Evolutionary conservation across 2,888 invertebrate genomes (phyloP).

Genomic region (Drosophila cognata): DNA sequence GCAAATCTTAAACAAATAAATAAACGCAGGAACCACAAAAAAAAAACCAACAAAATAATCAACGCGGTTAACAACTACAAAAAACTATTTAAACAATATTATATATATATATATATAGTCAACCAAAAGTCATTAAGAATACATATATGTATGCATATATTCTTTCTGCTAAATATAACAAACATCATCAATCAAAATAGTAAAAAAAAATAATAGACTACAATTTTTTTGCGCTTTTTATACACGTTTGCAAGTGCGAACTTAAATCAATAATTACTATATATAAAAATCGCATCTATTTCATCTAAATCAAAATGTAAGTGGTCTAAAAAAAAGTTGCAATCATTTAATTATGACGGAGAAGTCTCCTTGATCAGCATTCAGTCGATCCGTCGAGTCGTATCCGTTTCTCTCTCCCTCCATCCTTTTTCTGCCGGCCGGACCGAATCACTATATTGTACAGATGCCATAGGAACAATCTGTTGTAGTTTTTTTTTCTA

Average conservation of each 20-base stretch:
- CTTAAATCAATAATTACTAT: conserved; percentile 10
- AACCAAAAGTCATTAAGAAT: conserved; percentile 6
- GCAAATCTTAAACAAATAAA: neutral
- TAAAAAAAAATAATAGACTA: neutral
- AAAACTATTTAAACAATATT: neutral
- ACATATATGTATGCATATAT: neutral
- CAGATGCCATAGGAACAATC: neutral
- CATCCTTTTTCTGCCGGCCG: neutral
- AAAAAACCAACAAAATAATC: neutral
- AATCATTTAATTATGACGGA: neutral
- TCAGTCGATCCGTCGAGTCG: neutral
- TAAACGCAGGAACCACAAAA: neutral
- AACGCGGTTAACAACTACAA: neutral
- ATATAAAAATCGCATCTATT: conserved; percentile 11
- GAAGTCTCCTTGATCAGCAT: neutral
- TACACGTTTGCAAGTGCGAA: conserved; percentile 1
- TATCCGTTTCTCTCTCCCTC: neutral
- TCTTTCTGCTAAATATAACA: conserved; percentile 12
- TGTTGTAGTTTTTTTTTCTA: neutral
- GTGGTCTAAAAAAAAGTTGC: neutral
- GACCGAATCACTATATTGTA: neutral
- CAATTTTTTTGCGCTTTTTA: conserved; percentile 7
- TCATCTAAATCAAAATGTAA: conserved; percentile 44
- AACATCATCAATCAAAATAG: conserved; percentile 40
- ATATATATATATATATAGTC: neutral